Percentiles rank a stretch among this genome's conserved stretches.
These are phyloP conservation scores for Folsomia manolachei DNA, from an alignment of 2,888 invertebrate species.

Conservation along the genomic window DNA sequence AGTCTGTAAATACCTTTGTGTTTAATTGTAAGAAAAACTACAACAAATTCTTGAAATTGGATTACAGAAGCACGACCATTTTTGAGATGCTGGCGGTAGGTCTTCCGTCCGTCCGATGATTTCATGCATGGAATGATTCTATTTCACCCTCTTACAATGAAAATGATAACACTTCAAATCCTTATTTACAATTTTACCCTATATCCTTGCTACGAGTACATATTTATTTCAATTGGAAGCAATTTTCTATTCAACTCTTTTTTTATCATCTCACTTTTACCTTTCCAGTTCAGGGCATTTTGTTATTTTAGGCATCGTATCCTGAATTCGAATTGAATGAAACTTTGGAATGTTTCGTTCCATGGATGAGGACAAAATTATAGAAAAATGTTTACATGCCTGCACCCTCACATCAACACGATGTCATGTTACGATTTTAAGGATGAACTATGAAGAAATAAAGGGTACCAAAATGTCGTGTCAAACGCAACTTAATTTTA, in stretches of 20 bases:
- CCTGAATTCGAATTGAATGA: neutral
- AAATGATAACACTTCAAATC: neutral
- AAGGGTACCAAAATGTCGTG: neutral
- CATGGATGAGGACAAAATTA: too few relatives aligned
- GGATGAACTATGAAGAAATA: neutral
- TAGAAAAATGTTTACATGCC: neutral
- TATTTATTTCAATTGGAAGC: conserved; percentile 1
- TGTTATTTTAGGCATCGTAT: neutral
- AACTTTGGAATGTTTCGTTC: neutral
- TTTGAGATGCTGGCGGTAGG: conserved; percentile 27
- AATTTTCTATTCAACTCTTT: conserved; percentile 1
- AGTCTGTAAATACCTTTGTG: neutral
- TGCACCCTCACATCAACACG: neutral
- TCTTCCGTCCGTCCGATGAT: neutral
- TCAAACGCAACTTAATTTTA: neutral
- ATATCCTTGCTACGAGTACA: neutral
- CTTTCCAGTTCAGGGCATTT: neutral
- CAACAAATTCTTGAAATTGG: conserved; percentile 21
- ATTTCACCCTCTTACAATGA: neutral
- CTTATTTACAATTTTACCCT: neutral
- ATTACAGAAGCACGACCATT: conserved; percentile 31
- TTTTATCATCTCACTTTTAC: neutral
- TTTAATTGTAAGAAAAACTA: neutral
- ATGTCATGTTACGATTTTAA: too few relatives aligned
- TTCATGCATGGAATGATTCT: too few relatives aligned